Evolutionary conservation across 1,140 invertebrate species (phyloP), one percentile per base, ranked within the genome.

Genomic region (Aphidius ervi): DNA sequence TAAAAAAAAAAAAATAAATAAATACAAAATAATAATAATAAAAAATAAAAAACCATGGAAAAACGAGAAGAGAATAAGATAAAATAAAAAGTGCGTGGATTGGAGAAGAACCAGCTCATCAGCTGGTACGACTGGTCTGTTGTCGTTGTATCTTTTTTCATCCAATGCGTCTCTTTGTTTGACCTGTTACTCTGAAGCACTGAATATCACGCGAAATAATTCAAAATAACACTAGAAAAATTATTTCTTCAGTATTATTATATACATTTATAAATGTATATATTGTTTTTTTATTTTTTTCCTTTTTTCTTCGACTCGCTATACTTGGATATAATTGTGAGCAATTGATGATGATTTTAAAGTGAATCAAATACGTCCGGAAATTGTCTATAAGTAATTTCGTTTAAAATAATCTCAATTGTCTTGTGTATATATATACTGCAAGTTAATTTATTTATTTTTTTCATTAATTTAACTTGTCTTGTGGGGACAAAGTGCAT

Each of bases 121-220:
- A 78, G 75, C 76, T 78, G 75, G 74, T 66, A 64, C 69, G 67
- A 77, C 75, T 76, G 74, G 76, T 76, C 73, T 73, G 70, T 76
- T 73, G 68, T 74, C 61, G 67, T 70, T 66, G 66, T 65, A 42
- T 48, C 46, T 57, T 72, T 55, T 16, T 56, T 54, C 63, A 52
- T 63, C 41, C 62, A 47, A 20, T 59, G 37, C 9, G 45, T 43
- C 46, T 59, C 55, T 56, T 16, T 9, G 6, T 56, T 37, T 31
- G 23, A 31, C 31, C 37, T 47, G 41, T 47, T 42, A 71, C 65
- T 67, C 66, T 68, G 66, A 68, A 76, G 74, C 69, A 74, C 72
- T 77, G 70, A 68, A 78, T 78, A 74, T 42, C 47, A 39, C 47
- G 48, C 46, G 48, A 58, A 58, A 53, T 5, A 41, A 9, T n/a